Evolutionary conservation across 1,140 invertebrate species (phyloP), one percentile per base, ranked within the genome.

Genomic region (Leucophenga varia): DNA sequence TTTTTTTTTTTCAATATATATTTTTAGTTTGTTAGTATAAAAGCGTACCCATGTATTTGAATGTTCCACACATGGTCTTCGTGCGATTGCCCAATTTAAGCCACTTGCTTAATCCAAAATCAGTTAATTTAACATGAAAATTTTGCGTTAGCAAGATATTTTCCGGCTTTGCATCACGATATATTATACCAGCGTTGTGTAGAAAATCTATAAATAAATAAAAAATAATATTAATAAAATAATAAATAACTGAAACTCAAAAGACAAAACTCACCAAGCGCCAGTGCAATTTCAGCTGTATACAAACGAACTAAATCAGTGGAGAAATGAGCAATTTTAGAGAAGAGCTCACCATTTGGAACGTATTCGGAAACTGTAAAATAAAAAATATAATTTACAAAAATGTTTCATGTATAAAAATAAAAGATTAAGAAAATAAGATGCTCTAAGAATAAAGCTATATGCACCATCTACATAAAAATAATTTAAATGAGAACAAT

Each of bases 101-200:
- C 90, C 91, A 93, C 81, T 95, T 96, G 45, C 92, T 88, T 25
- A 96, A 79, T n/a, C 93, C 93, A 79, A 96, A 97, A 76, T 96
- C 93, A 39, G 89, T 91, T 12, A 96, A 65, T 60, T 90, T 83
- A 17, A 90, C 81, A 76, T 95, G 89, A 35, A 85, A 86, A 43
- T 87, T 78, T 9, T 78, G 64, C 69, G 94, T 89, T 43, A 95
- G 77, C n/a, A 96, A 76, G 55, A 95, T 85, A 77, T 95, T 95
- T 76, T 94, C 90, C 55, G 92, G 85, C 79, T 95, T 96, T 40
- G 95, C 74, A 79, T 96, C 92, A 56, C 93, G 82, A 74, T 93
- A 93, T 53, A 95, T 90, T 32, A 95, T 83, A 32, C 92, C 91
- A 60, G 88, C 86, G 78, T 91, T 93, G 71, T 95, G 91, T 7